phyloP scores from a whole-genome alignment of 1,140 invertebrate genomes.

The Hyles euphorbiae region DNA sequence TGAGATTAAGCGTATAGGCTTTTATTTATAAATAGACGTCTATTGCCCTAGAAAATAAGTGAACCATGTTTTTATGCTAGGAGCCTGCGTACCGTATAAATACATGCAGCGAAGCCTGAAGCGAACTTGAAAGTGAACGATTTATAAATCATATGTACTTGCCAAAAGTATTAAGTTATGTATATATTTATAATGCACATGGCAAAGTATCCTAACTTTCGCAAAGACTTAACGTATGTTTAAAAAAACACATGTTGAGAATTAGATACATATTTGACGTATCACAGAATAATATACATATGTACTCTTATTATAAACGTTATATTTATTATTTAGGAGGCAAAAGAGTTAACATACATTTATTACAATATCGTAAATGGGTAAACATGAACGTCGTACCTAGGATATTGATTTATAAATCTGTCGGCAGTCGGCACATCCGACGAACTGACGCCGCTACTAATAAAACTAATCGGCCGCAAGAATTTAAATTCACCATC shows the following conservation, averaged over 20 bases:
- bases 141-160: too few relatives aligned
- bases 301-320: too few relatives aligned
- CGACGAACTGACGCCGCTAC: slow-evolving; percentile 18
- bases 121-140: background rate
- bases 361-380: slow-evolving; percentile 6
- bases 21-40: slow-evolving; percentile 65
- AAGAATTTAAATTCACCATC: background rate
- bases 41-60: slow-evolving; percentile 67
- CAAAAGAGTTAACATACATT: slow-evolving; percentile 5
- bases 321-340: too few relatives aligned
- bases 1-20: slow-evolving; percentile 57
- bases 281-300: too few relatives aligned
- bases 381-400: slow-evolving; percentile 14
- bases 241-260: too few relatives aligned
- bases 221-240: too few relatives aligned
- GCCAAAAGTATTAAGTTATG: too few relatives aligned
- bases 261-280: too few relatives aligned
- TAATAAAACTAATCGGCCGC: background rate
- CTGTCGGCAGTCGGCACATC: slow-evolving; percentile 12
- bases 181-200: too few relatives aligned
- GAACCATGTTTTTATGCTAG: slow-evolving; percentile 58
- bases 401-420: slow-evolving; percentile 40
- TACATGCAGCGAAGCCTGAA: slow-evolving; percentile 50
- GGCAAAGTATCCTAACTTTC: too few relatives aligned
- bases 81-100: slow-evolving; percentile 53